Percentiles rank a stretch among this genome's conserved stretches.
These are phyloP conservation scores for Sarcophaga subvicina DNA, from an alignment of 2,888 invertebrate genomes.

Conservation along the genomic window DNA sequence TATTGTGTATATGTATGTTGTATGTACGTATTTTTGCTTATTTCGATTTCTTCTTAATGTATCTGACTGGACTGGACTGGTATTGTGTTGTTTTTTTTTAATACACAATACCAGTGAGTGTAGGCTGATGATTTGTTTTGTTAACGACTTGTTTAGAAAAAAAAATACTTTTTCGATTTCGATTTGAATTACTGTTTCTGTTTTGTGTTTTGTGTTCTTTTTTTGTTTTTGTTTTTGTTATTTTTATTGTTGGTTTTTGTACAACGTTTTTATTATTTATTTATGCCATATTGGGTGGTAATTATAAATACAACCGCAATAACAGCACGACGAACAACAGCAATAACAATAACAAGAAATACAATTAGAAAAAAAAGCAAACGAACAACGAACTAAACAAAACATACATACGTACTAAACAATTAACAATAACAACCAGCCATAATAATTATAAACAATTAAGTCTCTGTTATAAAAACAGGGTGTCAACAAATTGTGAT, in stretches of 20 bases:
- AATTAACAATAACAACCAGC: conserved; percentile 17
- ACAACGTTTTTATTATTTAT: conserved; percentile 48
- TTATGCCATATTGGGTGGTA: conserved; percentile 65
- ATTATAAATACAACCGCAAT: conserved; percentile 60
- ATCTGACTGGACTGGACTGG: neutral
- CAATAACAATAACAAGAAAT: conserved; percentile 4
- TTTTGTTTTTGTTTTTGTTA: neutral
- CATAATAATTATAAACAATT: neutral
- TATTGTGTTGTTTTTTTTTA: neutral
- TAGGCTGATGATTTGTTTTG: conserved; percentile 49
- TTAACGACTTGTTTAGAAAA: conserved; percentile 38
- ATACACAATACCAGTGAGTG: conserved; percentile 5
- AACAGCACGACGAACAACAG: conserved; percentile 15
- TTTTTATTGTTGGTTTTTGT: conserved; percentile 1
- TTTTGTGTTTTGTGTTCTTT: neutral
- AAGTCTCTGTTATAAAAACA: neutral
- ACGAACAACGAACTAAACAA: conserved; percentile 36
- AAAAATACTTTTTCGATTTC: neutral
- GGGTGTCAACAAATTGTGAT: neutral
- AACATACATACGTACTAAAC: neutral
- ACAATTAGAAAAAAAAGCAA: neutral
- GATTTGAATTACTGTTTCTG: neutral
- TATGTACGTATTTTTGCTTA: neutral
- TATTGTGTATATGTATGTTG: too few species aligned
- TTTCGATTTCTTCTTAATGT: neutral